Evolutionary conservation across 2,797 vertebrate genomes (phyloP), one percentile per base, ranked within the genome.

Genomic region (Tinamus major): DNA sequence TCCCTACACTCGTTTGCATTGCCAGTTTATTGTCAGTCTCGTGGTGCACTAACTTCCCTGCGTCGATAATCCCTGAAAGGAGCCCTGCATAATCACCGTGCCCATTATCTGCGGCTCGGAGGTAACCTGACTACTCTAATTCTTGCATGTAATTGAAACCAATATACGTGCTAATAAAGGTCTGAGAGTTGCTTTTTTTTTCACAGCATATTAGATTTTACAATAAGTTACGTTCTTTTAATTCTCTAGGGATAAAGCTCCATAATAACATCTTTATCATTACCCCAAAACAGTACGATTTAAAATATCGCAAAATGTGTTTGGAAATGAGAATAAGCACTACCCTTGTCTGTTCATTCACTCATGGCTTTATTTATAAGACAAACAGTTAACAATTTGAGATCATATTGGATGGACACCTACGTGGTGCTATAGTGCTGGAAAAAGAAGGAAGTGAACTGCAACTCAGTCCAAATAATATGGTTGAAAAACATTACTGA

Each of bases 91-190:
- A 91, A 95, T 94, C 89, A 84, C 64, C 71, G 24, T 0, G 19
- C 53, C 83, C 68, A 93, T 94, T 95, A 91, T 91, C 80, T 87
- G 61, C 87, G 87, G 95, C 91, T 91, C 74, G 88, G 61, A 85
- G 49, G 85, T 96, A 94, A 94, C 85, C 69, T 65, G 94, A 95
- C 79, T 68, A 58, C 89, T 85, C 70, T 95, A 89, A 92, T 91
- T 90, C 85, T 86, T 91, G 78, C 68, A 75, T 78, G 94, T 83
- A 96, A 95, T 92, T 94, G 93, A 95, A 95, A 93, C 85, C 89
- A 94, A 95, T 91, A 92, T 90, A 80, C 85, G 91, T 93, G 91
- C 62, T 91, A 96, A 94, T 96, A 96, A 92, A 93, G 83, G 87
- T 93, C 83, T 79, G 70, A 86, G 80, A 53, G 71, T 82, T 93